Evolutionary conservation across 2,888 invertebrate genomes (phyloP).

Genomic region (Hirtodrosophila alboralis): DNA sequence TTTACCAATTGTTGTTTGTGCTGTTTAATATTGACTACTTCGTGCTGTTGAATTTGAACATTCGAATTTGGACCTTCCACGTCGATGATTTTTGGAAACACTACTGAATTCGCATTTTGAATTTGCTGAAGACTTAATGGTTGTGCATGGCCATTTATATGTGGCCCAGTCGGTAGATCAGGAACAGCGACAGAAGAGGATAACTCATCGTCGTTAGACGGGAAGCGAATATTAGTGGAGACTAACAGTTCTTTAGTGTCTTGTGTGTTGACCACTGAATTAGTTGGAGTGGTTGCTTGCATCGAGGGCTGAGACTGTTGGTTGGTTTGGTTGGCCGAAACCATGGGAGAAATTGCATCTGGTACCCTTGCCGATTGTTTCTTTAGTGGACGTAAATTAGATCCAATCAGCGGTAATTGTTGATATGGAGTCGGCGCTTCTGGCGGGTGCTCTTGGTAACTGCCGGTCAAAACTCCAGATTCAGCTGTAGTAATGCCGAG

Average conservation of each 20-base stretch:
- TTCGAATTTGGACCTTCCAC: constrained; percentile 33
- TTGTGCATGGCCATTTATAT: constrained; percentile 83
- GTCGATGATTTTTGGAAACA: constrained; percentile 79
- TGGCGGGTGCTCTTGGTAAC: constrained; percentile 62
- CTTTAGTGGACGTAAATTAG: constrained; percentile 42
- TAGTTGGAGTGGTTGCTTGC: background rate
- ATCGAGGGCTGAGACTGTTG: constrained; percentile 8
- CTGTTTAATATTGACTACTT: constrained; percentile 81
- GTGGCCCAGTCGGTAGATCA: constrained; percentile 68
- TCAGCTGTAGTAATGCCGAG: constrained; percentile 5
- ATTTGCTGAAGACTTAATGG: constrained; percentile 82
- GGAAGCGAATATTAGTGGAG: constrained; percentile 83
- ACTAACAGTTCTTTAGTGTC: constrained; percentile 82
- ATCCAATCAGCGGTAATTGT: constrained; percentile 74
- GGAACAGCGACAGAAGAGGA: constrained; percentile 51
- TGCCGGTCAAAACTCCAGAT: background rate
- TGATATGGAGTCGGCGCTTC: constrained; percentile 79
- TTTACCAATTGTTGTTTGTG: constrained; percentile 80
- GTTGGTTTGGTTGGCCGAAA: constrained; percentile 2
- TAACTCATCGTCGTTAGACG: constrained; percentile 75
- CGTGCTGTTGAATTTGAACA: constrained; percentile 81
- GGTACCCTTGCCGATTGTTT: constrained; percentile 19
- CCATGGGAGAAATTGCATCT: constrained; percentile 10
- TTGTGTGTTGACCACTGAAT: constrained; percentile 37
- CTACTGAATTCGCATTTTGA: constrained; percentile 77